phyloP scores from a whole-genome alignment of 2,888 invertebrate genomes.

The Monopis laevigella region DNA sequence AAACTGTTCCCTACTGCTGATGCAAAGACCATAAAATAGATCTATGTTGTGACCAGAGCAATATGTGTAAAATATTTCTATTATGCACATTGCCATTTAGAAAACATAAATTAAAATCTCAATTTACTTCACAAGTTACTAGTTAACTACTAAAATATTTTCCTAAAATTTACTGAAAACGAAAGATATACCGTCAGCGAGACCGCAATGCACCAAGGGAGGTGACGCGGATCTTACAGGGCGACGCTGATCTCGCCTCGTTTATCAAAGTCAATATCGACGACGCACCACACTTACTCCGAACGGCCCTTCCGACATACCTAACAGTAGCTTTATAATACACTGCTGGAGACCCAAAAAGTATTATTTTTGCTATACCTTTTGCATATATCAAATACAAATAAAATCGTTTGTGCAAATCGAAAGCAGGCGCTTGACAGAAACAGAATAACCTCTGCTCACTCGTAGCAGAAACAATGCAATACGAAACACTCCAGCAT shows the following conservation, averaged over 20 bases:
- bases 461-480: slow-evolving; percentile 43
- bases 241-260: slow-evolving; percentile 53
- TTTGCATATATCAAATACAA: slow-evolving; percentile 4
- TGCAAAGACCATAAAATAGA: no score
- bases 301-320: no score
- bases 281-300: slow-evolving; percentile 11
- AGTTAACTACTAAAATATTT: no score
- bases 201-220: slow-evolving; percentile 63
- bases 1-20: no score
- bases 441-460: slow-evolving; percentile 36
- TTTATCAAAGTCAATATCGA: slow-evolving; percentile 66
- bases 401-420: slow-evolving; percentile 29
- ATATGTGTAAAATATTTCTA: no score
- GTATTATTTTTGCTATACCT: no score
- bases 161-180: neutral
- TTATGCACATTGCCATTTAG: no score
- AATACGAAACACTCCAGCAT: slow-evolving; percentile 39
- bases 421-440: slow-evolving; percentile 40
- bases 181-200: slow-evolving; percentile 16
- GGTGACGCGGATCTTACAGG: slow-evolving; percentile 57
- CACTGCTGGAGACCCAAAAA: no score
- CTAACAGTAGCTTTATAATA: no score
- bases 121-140: no score
- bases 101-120: no score
- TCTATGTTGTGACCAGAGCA: no score